Evolutionary conservation across 1,140 invertebrate genomes (phyloP).

Genomic region (Hyles vespertilio): DNA sequence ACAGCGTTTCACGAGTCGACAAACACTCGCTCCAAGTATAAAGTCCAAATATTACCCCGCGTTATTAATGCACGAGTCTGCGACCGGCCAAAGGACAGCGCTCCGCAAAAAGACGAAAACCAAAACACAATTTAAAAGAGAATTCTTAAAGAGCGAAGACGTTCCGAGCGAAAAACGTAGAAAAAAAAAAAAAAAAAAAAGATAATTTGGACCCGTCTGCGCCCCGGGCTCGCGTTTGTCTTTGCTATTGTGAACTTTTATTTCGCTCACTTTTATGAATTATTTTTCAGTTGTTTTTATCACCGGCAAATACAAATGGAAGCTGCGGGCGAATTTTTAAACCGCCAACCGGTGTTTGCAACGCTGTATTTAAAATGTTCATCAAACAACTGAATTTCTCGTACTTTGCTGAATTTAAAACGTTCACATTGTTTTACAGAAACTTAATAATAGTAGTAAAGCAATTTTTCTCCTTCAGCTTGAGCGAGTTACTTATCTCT

Average conservation of each 20-base stretch:
- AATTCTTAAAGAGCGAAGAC: conserved; percentile 71
- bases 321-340: conserved; percentile 29
- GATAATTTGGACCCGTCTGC: conserved; percentile 55
- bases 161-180: conserved; percentile 25
- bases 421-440: too few species aligned
- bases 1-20: conserved; percentile 2
- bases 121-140: conserved; percentile 71
- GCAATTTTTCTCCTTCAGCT: too few species aligned
- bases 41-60: conserved; percentile 39
- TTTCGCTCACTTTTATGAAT: conserved; percentile 68
- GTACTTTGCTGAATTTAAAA: too few species aligned
- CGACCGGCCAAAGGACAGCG: conserved; percentile 56
- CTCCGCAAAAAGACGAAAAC: conserved; percentile 58
- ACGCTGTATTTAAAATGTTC: too few species aligned
- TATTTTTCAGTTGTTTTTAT: conserved; percentile 70
- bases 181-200: conserved; percentile 43
- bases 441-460: too few species aligned
- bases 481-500: too few species aligned
- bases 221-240: conserved; percentile 59
- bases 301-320: conserved; percentile 55
- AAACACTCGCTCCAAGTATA: conserved; percentile 5
- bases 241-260: conserved; percentile 71
- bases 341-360: neutral
- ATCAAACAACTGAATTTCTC: too few species aligned
- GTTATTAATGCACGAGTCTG: conserved; percentile 57